These are phyloP conservation scores for Leucophenga montana DNA, from an alignment of 2,888 invertebrate species.

Conservation along the genomic window DNA sequence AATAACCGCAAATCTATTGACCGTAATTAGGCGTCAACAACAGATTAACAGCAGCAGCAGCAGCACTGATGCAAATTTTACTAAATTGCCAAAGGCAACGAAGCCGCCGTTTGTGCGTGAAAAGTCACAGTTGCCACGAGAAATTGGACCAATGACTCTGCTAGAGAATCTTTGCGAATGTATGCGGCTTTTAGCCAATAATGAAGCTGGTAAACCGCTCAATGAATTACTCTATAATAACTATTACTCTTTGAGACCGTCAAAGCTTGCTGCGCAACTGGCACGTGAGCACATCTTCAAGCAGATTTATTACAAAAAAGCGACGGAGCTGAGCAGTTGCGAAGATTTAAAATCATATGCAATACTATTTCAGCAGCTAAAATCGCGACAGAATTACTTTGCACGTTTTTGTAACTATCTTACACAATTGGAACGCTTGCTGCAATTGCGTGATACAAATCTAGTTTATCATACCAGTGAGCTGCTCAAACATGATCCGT, in stretches of 20 bases:
- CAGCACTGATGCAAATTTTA: neutral
- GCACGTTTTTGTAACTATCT: conserved; percentile 65
- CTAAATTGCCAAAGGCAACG: neutral
- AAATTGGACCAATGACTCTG: conserved; percentile 65
- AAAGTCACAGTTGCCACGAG: conserved; percentile 43
- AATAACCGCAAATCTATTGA: conserved; percentile 66
- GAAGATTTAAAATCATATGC: conserved; percentile 65
- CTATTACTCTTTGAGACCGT: conserved; percentile 61
- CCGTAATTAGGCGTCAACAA: conserved; percentile 67
- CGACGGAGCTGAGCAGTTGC: conserved; percentile 53
- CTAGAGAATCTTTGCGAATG: conserved; percentile 68
- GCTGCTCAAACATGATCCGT: conserved; percentile 72
- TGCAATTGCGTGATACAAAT: conserved; percentile 69
- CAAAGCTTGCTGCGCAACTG: conserved; percentile 56
- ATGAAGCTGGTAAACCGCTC: conserved; percentile 47
- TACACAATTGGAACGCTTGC: conserved; percentile 68
- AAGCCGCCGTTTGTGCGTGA: conserved; percentile 8
- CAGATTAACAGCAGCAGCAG: conserved; percentile 44
- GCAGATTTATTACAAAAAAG: conserved; percentile 52
- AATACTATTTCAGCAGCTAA: conserved; percentile 66
- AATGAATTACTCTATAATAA: conserved; percentile 60
- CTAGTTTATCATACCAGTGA: conserved; percentile 61
- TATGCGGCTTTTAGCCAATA: conserved; percentile 58
- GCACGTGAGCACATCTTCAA: conserved; percentile 62
- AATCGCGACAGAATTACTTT: conserved; percentile 68